These are phyloP conservation scores for Halcyon malimbica DNA, from an alignment of 2,113 vertebrate species.

Conservation along the genomic window DNA sequence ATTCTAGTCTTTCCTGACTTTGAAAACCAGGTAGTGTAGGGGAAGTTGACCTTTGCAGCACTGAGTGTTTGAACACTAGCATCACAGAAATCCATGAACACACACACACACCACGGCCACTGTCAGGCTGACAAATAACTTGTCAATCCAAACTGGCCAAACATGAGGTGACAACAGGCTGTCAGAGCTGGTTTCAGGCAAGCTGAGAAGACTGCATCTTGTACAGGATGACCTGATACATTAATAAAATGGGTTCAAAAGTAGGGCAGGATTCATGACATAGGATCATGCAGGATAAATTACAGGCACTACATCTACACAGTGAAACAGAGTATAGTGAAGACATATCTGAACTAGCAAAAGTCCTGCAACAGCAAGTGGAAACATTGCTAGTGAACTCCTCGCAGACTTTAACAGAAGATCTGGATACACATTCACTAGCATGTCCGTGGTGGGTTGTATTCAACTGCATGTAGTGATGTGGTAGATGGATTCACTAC, in stretches of 20 bases:
- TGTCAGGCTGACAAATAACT: not conserved
- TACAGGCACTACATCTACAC: not conserved
- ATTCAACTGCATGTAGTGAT: not conserved
- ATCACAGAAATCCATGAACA: not conserved
- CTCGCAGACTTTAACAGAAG: not conserved
- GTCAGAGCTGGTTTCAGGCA: not conserved
- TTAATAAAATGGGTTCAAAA: not conserved
- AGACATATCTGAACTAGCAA: not conserved
- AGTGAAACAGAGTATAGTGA: not conserved
- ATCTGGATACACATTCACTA: not conserved
- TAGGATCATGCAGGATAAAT: not conserved
- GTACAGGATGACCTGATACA: not conserved
- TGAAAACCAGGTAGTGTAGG: not conserved
- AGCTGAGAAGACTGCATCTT: not conserved
- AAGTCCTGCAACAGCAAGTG: not conserved
- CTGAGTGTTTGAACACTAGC: not conserved
- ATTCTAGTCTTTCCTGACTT: not conserved
- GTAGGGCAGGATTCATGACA: not conserved
- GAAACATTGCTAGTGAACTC: not conserved
- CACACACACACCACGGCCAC: not conserved
- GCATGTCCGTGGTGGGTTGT: not conserved
- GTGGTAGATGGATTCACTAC: not conserved
- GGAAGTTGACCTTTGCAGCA: not conserved
- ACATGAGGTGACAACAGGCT: not conserved
- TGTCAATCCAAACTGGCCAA: not conserved